Base-by-base conservation (phyloP, 2,113 vertebrate genomes). In the Esox niger region DNA sequence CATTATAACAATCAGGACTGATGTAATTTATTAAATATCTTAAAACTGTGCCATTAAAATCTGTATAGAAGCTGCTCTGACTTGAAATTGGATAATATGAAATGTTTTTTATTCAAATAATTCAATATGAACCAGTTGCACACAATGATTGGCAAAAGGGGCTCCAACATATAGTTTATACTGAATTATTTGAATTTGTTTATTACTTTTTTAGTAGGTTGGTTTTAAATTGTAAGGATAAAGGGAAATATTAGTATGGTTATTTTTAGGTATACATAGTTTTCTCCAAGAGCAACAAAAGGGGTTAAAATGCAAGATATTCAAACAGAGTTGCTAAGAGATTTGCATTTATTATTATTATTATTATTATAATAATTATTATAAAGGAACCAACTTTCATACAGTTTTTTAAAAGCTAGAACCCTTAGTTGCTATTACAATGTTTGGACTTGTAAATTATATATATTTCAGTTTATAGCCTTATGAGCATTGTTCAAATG, bases 141-240 rank as follows among this genome's bases (percentile, higher is more conserved):
- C 31, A 59, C 46, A 13, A n/a, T 2, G 26, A 23, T 7, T 15
- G 11, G 9, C 29, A 35, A 47, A 31, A 9, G 8, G 47, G n/a
- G n/a, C 33, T 68, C 49, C 32, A 35, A 4, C 26, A 62, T 32
- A 13, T 55, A 49, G 55, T 66, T 80, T 57, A 59, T 79, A 58
- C 47, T 63, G n/a, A 67, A 47, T 71, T 67, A 73, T 65, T 73
- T 13, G 54, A 79, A 71, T 75, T 3, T 58, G 35, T 23, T 35
- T 33, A 59, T 7, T 17, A 29, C 27, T 30, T 59, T 30, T 31
- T 52, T 52, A 21, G 21, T 52, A 21, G 47, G n/a, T 52, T 43
- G 38, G 3, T 43, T 43, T 43, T 43, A 43, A 4, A 52, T 46
- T 52, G 47, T 49, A 52, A n/a, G 47, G 47, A 9, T 52, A 23